phyloP scores from a whole-genome alignment of 2,113 vertebrate genomes.

The Entomyzon cyanotis region DNA sequence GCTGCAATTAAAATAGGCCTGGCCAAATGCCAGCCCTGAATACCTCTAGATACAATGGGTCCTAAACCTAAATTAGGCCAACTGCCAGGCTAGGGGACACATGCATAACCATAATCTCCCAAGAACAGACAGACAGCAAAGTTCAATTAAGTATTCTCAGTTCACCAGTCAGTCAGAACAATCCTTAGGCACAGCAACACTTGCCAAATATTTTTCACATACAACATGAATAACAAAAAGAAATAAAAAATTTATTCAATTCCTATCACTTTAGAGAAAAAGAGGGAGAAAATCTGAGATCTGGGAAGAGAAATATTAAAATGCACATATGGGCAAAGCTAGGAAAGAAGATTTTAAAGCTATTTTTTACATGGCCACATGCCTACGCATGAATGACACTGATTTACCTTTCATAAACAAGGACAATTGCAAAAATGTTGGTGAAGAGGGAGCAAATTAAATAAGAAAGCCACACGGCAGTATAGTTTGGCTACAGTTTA shows the following conservation, averaged over 20 bases:
- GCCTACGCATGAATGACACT: not conserved
- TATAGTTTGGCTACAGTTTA: not conserved
- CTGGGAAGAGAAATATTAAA: not conserved
- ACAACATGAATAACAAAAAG: not conserved
- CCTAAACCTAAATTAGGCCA: slow-evolving; percentile 64
- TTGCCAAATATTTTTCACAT: not conserved
- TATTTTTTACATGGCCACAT: not conserved
- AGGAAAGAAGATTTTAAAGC: not conserved
- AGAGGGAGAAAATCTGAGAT: not conserved
- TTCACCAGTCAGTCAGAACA: slow-evolving; percentile 24
- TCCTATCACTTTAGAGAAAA: not conserved
- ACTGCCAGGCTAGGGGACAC: not conserved
- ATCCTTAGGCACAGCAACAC: not conserved
- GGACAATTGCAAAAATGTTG: slow-evolving; percentile 2
- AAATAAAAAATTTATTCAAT: not conserved
- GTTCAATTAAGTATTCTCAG: slow-evolving; percentile 44
- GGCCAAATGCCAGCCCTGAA: slow-evolving; percentile 44
- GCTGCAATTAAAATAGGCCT: slow-evolving; percentile 61
- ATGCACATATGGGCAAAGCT: not conserved
- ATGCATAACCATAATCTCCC: slow-evolving; percentile 33
- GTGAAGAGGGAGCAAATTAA: not conserved
- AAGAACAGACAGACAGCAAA: slow-evolving; percentile 31
- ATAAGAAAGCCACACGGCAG: not conserved
- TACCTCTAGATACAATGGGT: slow-evolving; percentile 53
- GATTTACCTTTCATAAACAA: slow-evolving; percentile 13